These are phyloP conservation scores for Pediacus dermestoides DNA, from an alignment of 2,888 invertebrate species.

Conservation along the genomic window DNA sequence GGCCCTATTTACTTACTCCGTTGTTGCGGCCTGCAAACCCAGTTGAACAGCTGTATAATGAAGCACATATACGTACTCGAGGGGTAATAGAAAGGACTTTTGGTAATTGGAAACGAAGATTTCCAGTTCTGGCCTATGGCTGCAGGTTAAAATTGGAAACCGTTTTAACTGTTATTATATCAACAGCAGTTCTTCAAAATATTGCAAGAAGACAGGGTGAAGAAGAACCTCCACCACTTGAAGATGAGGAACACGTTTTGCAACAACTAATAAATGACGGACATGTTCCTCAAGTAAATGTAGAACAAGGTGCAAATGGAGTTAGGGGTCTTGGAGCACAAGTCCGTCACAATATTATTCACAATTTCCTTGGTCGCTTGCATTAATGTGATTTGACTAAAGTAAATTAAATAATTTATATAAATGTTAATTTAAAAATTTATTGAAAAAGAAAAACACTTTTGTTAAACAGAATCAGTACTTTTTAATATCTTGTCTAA, in stretches of 20 bases:
- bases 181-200: slow-evolving; percentile 27
- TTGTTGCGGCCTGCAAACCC: slow-evolving; percentile 20
- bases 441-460: no score
- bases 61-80: slow-evolving; percentile 24
- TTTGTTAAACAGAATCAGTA: no score
- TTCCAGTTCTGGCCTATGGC: slow-evolving; percentile 23
- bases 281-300: slow-evolving; percentile 11
- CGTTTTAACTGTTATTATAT: slow-evolving; percentile 19
- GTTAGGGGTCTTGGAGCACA: no score
- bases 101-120: slow-evolving; percentile 26
- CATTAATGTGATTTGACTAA: no score
- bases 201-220: slow-evolving; percentile 19
- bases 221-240: slow-evolving; percentile 15
- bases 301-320: no score
- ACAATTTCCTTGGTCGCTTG: no score
- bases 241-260: slow-evolving; percentile 13
- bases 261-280: slow-evolving; percentile 12
- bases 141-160: slow-evolving; percentile 18
- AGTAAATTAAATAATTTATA: no score
- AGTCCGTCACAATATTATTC: slow-evolving; percentile 3
- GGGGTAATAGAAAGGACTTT: slow-evolving; percentile 21
- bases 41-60: slow-evolving; percentile 26
- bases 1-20: slow-evolving; percentile 23
- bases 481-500: no score
- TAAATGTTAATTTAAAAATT: no score